Base-by-base conservation (phyloP, 2,113 vertebrate species). In the Triplophysa siluroides region DNA sequence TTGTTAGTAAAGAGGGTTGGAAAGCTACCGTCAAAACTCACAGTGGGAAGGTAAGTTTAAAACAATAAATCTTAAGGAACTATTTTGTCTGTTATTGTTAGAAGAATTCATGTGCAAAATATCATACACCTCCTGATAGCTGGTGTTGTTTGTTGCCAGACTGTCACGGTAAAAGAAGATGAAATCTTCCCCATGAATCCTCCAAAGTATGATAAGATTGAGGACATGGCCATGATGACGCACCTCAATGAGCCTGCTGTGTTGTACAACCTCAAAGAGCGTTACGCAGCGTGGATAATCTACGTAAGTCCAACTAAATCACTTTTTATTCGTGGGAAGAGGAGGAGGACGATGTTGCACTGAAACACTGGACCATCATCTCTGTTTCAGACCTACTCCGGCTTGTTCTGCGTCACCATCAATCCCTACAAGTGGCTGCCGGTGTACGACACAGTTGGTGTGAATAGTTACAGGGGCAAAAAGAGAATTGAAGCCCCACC, bases 391-490 rank as follows among this genome's bases (percentile, higher is more conserved):
- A 95, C 95, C 76, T 95, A 95, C 87, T 95, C 92, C 0, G 93
- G 94, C 21, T 85, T 95, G 3, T 95, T 95, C 90, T 95, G 94
- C 0, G 89, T 94, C 89, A 95, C 94, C 0, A 92, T 95, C 85
- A 95, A 95, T 83, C 93, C 94, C 88, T 95, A 94, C 87, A 94
- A 95, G 89, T 96, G 94, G 93, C 82, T 95, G 63, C 94, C 93
- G 0, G 94, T 95, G 81, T 97, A 96, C 23, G 90, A 92, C 16
- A 0, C 85, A 43, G 2, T 2, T 18, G 87, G 90, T 64, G 89
- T 91, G 0, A 0, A 16, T 74, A 90, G 74, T 73, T 91, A 92
- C 89, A 90, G 91, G 76, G 89, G 89, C 69, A 90, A 91, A 14
- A 91, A 90, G 88, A 91, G 92, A 10, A 9, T 43, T 43, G 41